A percentile compares a stretch with the other conserved stretches of the same genome.
Evolutionary conservation across 2,888 invertebrate genomes (phyloP).

Genomic region (Mechanitis mazaeus): DNA sequence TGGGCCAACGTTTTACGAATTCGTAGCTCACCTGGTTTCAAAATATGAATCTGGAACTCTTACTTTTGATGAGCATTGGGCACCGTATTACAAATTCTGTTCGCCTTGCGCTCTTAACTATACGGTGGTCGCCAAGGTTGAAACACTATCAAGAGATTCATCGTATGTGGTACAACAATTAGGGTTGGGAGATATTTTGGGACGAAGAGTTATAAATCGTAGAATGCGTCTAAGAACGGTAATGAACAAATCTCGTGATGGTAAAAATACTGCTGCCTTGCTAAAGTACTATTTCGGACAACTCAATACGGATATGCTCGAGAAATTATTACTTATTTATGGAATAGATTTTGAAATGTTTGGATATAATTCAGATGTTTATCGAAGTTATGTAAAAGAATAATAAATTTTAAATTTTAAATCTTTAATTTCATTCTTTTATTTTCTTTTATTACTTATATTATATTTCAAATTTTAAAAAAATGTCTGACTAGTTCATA

Average conservation of each 20-base stretch:
- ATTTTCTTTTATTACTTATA: too few species aligned
- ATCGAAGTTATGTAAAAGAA: slow-evolving; percentile 70
- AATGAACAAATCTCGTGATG: slow-evolving; percentile 73
- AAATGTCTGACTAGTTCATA: too few species aligned
- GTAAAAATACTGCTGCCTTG: slow-evolving; percentile 62
- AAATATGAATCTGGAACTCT: slow-evolving; percentile 73
- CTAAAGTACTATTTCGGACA: slow-evolving; percentile 75
- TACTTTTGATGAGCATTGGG: slow-evolving; percentile 80
- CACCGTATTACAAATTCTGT: slow-evolving; percentile 79
- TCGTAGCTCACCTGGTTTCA: slow-evolving; percentile 81
- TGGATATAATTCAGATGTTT: slow-evolving; percentile 78
- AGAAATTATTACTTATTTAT: slow-evolving; percentile 78
- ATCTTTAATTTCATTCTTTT: too few species aligned
- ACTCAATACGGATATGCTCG: slow-evolving; percentile 72
- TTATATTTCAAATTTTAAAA: too few species aligned
- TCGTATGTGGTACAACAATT: slow-evolving; percentile 78
- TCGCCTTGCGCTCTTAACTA: slow-evolving; percentile 81
- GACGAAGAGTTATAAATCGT: slow-evolving; percentile 65
- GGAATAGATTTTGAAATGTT: slow-evolving; percentile 83
- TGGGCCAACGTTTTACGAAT: slow-evolving; percentile 83
- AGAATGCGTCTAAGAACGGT: slow-evolving; percentile 71
- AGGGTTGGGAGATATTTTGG: slow-evolving; percentile 72
- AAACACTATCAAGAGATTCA: slow-evolving; percentile 77
- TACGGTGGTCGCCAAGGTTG: slow-evolving; percentile 79
- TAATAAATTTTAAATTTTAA: slow-evolving; percentile 32